Base-by-base conservation (phyloP, 2,888 invertebrate genomes). In the Mechanitis mazaeus region DNA sequence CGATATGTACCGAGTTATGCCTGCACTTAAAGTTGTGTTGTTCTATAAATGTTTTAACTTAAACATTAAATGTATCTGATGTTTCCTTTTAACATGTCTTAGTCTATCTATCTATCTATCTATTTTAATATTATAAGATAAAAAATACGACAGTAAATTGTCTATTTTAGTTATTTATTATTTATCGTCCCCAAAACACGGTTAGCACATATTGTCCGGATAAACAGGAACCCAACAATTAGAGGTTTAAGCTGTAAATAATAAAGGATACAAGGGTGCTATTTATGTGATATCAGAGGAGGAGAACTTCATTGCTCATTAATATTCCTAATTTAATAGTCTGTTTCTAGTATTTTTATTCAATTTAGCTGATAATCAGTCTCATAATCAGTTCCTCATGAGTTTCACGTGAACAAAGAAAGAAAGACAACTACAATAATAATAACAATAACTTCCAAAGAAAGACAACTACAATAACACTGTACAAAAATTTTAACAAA, bases 141-240 rank as follows among this genome's bases (percentile, higher is more conserved):
- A 31, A 35, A 35, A n/a, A 31, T 28, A 7, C 31, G 31, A 11
- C 7, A 50, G 50, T 50, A 6, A 35, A 35, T 35, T n/a, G 9
- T 6, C 31, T 31, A 50, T 50, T 50, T 31, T 6, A 7, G n/a
- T 47, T 47, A 47, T 47, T n/a, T 50, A 50, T 50, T 31, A 50
- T 50, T 50, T 9, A 50, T 11, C 2, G 31, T 50, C 47, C 54
- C 35, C 35, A 4, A 45, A 50, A 35, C 55, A 46, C 57, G 35
- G n/a, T 1, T 42, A 55, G 61, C n/a, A 5, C 55, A 3, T 33
- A 45, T 46, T 46, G 50, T 61, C 59, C 60, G 45, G 66, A 61
- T 66, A 58, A 66, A 62, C 55, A 60, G 64, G 55, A 59, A 61
- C 61, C 56, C 45, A 33, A 58, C 64, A 66, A 66, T 66, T 64